Conservation (phyloP, 2,113 vertebrate species). For the Archocentrus centrarchus region DNA sequence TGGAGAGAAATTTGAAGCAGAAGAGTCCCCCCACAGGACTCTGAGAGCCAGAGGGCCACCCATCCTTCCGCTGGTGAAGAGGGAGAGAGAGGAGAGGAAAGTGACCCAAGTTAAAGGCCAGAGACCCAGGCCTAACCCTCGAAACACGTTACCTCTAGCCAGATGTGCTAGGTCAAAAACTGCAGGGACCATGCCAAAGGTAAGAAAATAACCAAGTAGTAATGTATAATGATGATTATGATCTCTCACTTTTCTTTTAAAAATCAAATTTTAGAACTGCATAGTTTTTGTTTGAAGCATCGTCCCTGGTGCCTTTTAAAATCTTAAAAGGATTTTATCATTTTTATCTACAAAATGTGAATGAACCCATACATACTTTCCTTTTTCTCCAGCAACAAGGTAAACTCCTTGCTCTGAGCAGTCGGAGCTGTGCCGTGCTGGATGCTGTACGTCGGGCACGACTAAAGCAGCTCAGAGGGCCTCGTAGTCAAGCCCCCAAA, state of each 20-base stretch:
- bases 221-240: not conserved
- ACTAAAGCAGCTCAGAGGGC: slow-evolving; percentile 74
- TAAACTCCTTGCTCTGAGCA: slow-evolving; percentile 50
- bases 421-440: slow-evolving; percentile 56
- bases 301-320: not conserved
- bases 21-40: slow-evolving; percentile 52
- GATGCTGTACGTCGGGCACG: slow-evolving; percentile 73
- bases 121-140: slow-evolving; percentile 29
- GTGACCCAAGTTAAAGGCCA: slow-evolving; percentile 49
- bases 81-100: slow-evolving; percentile 63
- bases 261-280: not conserved
- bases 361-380: not conserved
- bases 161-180: slow-evolving; percentile 42
- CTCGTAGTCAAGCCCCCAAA: slow-evolving; percentile 73
- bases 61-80: slow-evolving; percentile 63
- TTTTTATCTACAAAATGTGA: not conserved
- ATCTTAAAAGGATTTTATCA: not conserved
- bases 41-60: slow-evolving; percentile 60
- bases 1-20: slow-evolving; percentile 38
- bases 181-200: slow-evolving; percentile 63
- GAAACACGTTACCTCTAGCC: slow-evolving; percentile 24
- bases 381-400: slow-evolving; percentile 62
- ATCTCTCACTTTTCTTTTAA: not conserved
- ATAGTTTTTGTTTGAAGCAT: not conserved
- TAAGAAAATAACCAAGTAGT: slow-evolving; percentile 6